Evolutionary conservation across 1,140 invertebrate species (phyloP), one percentile per base, ranked within the genome.

Genomic region (Drosophila rufa): DNA sequence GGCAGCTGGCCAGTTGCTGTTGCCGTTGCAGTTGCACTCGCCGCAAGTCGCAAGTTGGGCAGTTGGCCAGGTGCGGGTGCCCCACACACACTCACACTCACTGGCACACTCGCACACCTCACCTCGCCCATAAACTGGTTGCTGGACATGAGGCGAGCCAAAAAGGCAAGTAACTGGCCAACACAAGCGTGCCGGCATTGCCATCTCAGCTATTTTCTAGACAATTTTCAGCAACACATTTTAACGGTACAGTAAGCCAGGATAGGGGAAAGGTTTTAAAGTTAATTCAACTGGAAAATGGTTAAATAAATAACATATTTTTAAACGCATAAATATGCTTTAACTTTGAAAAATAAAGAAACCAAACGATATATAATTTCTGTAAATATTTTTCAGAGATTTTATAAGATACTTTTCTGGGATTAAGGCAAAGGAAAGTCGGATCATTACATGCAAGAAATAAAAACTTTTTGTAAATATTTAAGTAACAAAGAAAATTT

Each of bases 31-130:
- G 64, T 56, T 50, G 69, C 46, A 67, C 56, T 59, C 45, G 65
- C 67, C 38, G 61, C 48, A 61, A 64, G 64, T 59, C 62, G 80
- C 79, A 75, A 89, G 84, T 87, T 87, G 84, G 85, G 85, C 85
- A 90, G 85, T 90, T 90, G 85, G 85, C 85, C 85, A 90, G 85
- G 85, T 90, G 85, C 85, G 85, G 85, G 85, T 90, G 85, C 79
- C 75, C 69, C 68, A 77, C 66, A 83, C 79, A 85, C 82, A 73
- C 62, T 74, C 81, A 62, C 61, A 60, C 62, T 70, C 77, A 62
- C 61, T 57, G 58, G 62, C 22, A 51, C 50, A 55, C 61, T 66
- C 66, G 66, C 38, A 46, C 62, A 46, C 67, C 61, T 70, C 40
- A 68, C 67, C 61, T 70, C 40, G 48, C 27, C 67, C 65, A 51